Conservation (phyloP, 2,888 invertebrate genomes). For the Panopea generosa region DNA sequence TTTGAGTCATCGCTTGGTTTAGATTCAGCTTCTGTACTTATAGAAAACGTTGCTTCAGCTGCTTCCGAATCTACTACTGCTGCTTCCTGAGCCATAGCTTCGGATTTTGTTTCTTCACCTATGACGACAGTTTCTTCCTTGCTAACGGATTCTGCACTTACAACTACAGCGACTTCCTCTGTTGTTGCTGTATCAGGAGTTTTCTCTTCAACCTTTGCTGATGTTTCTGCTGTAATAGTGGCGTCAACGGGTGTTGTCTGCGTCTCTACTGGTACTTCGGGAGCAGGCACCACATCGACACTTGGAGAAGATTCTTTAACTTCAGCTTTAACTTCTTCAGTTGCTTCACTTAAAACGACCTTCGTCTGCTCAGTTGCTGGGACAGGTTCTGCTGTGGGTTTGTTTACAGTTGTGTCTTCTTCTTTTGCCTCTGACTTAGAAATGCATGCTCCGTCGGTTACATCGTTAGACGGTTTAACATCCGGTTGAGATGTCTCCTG, state of each 20-base stretch:
- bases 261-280: background rate
- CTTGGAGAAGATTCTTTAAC: background rate
- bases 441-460: background rate
- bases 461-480: background rate
- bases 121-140: slow-evolving; percentile 3
- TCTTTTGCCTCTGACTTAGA: slow-evolving; percentile 8
- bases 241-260: background rate
- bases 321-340: background rate
- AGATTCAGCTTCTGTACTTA: too few species aligned
- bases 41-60: too few species aligned
- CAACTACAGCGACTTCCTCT: background rate
- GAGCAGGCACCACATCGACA: background rate
- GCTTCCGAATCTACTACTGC: too few species aligned
- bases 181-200: too few species aligned
- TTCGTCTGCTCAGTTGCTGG: too few species aligned
- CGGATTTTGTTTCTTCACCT: background rate
- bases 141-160: slow-evolving; percentile 4
- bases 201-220: too few species aligned
- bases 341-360: background rate
- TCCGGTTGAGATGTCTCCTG: slow-evolving; percentile 1
- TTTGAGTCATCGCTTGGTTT: too few species aligned
- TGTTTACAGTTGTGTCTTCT: too few species aligned
- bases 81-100: too few species aligned
- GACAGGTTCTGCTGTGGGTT: too few species aligned
- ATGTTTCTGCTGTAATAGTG: background rate